Evolutionary conservation across 2,888 invertebrate genomes (phyloP).

Genomic region (Yponomeuta cagnagella): DNA sequence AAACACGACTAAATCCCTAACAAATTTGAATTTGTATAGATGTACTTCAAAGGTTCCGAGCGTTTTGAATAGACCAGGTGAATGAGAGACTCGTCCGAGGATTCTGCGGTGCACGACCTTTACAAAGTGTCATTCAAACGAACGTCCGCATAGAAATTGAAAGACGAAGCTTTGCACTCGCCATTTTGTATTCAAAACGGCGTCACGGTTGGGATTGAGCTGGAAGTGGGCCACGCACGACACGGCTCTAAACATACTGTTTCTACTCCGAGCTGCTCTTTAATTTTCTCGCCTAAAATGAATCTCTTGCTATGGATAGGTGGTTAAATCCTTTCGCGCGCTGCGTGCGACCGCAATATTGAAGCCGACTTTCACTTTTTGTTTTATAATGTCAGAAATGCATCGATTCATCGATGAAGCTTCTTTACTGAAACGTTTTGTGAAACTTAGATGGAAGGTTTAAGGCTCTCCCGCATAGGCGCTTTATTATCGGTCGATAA

Average conservation of each 20-base stretch:
- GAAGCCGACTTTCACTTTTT: constrained; percentile 9
- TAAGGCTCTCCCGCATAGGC: no score
- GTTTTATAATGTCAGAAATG: neutral
- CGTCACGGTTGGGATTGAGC: constrained; percentile 31
- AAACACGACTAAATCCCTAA: neutral
- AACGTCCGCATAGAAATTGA: constrained; percentile 49
- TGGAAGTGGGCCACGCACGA: constrained; percentile 49
- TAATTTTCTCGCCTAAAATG: constrained; percentile 30
- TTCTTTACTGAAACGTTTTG: neutral
- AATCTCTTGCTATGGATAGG: neutral
- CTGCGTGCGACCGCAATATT: neutral
- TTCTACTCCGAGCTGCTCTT: constrained; percentile 27
- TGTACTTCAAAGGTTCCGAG: neutral
- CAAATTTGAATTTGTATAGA: neutral
- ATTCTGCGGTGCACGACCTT: constrained; percentile 32
- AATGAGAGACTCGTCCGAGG: constrained; percentile 4
- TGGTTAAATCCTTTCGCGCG: neutral
- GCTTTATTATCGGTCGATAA: no score
- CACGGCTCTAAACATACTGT: constrained; percentile 42
- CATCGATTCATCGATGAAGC: neutral
- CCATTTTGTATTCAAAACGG: constrained; percentile 60
- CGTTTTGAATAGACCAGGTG: neutral
- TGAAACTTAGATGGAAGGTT: no score
- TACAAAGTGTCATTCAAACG: constrained; percentile 38
- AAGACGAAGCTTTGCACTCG: constrained; percentile 41